Evolutionary conservation across 2,113 vertebrate species (phyloP).

Genomic region (Larimichthys crocea): DNA sequence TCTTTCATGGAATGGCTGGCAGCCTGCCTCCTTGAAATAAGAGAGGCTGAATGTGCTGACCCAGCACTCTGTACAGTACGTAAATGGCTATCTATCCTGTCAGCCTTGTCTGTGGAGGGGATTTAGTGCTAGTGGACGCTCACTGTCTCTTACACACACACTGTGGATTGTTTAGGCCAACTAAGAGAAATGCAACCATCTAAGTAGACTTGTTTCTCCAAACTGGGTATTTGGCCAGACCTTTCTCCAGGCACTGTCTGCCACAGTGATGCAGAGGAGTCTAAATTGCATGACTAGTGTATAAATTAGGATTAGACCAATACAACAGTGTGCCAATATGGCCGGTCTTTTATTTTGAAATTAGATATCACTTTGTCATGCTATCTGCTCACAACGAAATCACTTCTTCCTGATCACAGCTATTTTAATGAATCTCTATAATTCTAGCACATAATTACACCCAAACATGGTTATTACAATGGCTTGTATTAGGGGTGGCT

Average conservation of each 20-base stretch:
- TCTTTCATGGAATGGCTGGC: slow-evolving; percentile 53
- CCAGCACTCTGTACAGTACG: slow-evolving; percentile 61
- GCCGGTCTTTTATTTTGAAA: not conserved
- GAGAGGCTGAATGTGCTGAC: slow-evolving; percentile 69
- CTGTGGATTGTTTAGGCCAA: slow-evolving; percentile 4
- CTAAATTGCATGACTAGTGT: slow-evolving; percentile 20
- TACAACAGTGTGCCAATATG: not conserved
- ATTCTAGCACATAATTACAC: not conserved
- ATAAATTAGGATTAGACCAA: slow-evolving; percentile 16
- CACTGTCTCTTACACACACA: slow-evolving; percentile 10
- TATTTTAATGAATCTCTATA: not conserved
- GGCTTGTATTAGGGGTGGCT: not conserved
- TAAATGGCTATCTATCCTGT: slow-evolving; percentile 70
- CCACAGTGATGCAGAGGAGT: slow-evolving; percentile 2
- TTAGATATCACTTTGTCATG: not conserved
- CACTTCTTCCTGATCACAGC: not conserved
- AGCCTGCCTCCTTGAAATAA: slow-evolving; percentile 57
- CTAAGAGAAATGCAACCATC: slow-evolving; percentile 35
- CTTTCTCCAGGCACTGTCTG: slow-evolving; percentile 37
- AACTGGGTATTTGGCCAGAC: slow-evolving; percentile 28
- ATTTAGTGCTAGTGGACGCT: slow-evolving; percentile 28
- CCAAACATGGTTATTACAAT: not conserved
- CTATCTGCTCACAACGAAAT: not conserved
- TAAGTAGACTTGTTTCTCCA: slow-evolving; percentile 22
- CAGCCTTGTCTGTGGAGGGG: slow-evolving; percentile 40